Percentiles rank a stretch among this genome's conserved stretches.
Evolutionary conservation across 1,140 invertebrate species (phyloP).

Genomic region (Cotesia chilonis): DNA sequence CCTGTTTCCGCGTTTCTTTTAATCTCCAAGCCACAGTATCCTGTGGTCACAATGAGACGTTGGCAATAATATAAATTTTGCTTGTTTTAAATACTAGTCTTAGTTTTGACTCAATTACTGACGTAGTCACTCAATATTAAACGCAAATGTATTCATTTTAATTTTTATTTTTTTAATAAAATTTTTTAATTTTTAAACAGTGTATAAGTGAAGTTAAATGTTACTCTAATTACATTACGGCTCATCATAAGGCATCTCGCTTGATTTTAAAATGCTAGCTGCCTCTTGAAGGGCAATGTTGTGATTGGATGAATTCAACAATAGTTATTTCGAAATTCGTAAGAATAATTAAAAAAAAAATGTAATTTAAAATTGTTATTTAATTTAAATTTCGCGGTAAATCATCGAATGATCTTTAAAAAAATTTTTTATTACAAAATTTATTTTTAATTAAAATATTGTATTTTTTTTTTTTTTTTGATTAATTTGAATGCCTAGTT

Average conservation of each 20-base stretch:
- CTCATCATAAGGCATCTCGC: constrained; percentile 60
- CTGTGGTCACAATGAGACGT: constrained; percentile 44
- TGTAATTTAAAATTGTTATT: too few relatives aligned
- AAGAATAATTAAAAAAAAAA: too few relatives aligned
- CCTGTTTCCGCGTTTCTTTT: constrained; percentile 54
- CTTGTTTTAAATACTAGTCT: constrained; percentile 31
- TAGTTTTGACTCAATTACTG: constrained; percentile 29
- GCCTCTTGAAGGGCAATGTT: constrained; percentile 58
- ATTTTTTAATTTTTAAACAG: not conserved
- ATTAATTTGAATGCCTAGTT: too few relatives aligned
- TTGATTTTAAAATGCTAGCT: constrained; percentile 52
- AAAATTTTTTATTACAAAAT: too few relatives aligned
- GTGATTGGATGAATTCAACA: constrained; percentile 39
- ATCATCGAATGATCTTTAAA: too few relatives aligned
- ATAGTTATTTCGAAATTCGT: too few relatives aligned
- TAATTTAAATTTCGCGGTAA: too few relatives aligned
- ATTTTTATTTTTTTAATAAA: too few relatives aligned
- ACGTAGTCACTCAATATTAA: not conserved
- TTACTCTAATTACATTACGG: constrained; percentile 49
- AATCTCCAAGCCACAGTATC: constrained; percentile 54
- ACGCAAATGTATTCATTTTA: not conserved
- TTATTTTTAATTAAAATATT: too few relatives aligned
- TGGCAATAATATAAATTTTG: constrained; percentile 48
- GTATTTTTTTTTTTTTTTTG: too few relatives aligned
- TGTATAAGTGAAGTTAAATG: constrained; percentile 15